Evolutionary conservation across 2,888 invertebrate genomes (phyloP).

Genomic region (Caenorhabditis doughertyi): DNA sequence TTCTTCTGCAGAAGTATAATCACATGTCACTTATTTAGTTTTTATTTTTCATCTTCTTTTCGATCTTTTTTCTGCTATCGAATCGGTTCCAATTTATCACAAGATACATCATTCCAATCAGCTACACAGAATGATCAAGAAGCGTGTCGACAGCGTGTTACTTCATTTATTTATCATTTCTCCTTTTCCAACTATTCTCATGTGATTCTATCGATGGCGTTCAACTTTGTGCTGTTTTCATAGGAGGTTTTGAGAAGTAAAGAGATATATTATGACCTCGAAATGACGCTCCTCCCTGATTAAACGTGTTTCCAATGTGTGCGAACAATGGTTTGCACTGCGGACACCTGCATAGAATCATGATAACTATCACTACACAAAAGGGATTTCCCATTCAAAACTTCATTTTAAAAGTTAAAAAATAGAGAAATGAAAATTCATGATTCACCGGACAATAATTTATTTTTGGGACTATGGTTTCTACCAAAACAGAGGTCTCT

Average conservation of each 20-base stretch:
- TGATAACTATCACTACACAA: neutral
- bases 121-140: slow-evolving; percentile 48
- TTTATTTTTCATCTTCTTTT: neutral
- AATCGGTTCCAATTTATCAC: slow-evolving; percentile 36
- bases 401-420: too few relatives aligned
- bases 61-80: neutral
- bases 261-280: slow-evolving; percentile 43
- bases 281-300: slow-evolving; percentile 23
- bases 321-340: slow-evolving; percentile 48
- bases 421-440: too few relatives aligned
- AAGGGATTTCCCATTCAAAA: slow-evolving; percentile 27
- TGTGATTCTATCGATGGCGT: slow-evolving; percentile 32
- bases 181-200: slow-evolving; percentile 19
- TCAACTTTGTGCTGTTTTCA: slow-evolving; percentile 31
- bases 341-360: slow-evolving; percentile 11
- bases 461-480: too few relatives aligned
- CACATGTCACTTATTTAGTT: slow-evolving; percentile 37
- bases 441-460: too few relatives aligned
- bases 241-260: slow-evolving; percentile 31
- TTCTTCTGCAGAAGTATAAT: slow-evolving; percentile 16
- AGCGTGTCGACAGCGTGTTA: slow-evolving; percentile 45
- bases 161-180: slow-evolving; percentile 4
- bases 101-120: slow-evolving; percentile 49
- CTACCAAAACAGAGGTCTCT: too few relatives aligned
- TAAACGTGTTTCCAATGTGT: slow-evolving; percentile 51